Percentiles rank a stretch among this genome's conserved stretches.
These are phyloP conservation scores for Drosophila athabasca DNA, from an alignment of 1,140 invertebrate species.

Conservation along the genomic window DNA sequence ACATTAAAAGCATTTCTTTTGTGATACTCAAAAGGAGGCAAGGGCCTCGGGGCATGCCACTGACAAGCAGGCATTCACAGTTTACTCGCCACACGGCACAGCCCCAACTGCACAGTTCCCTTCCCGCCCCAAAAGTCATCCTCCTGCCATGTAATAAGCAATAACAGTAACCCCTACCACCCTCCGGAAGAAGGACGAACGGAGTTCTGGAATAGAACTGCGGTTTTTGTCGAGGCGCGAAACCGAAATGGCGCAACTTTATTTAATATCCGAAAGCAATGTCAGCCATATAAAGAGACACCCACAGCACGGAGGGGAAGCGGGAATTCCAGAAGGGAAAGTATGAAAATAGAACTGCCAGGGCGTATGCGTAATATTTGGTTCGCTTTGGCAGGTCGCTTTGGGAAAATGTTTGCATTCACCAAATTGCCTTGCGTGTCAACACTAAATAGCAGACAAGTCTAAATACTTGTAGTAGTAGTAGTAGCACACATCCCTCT, in stretches of 20 bases:
- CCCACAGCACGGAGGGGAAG: neutral
- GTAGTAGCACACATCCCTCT: neutral
- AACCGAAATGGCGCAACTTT: slow-evolving; percentile 78
- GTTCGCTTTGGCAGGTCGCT: slow-evolving; percentile 29
- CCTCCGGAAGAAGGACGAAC: neutral
- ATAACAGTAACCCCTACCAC: slow-evolving; percentile 55
- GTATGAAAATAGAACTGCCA: neutral
- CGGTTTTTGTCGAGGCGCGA: slow-evolving; percentile 65
- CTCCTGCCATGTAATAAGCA: slow-evolving; percentile 61
- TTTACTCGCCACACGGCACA: slow-evolving; percentile 55
- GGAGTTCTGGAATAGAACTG: slow-evolving; percentile 10
- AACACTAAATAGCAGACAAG: slow-evolving; percentile 81
- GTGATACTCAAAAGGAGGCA: slow-evolving; percentile 42
- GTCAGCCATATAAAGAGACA: slow-evolving; percentile 42
- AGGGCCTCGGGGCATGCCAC: slow-evolving; percentile 21
- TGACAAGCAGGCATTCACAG: slow-evolving; percentile 48
- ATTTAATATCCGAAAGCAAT: slow-evolving; percentile 71
- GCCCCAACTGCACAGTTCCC: slow-evolving; percentile 12
- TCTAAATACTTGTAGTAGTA: slow-evolving; percentile 57
- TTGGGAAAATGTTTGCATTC: slow-evolving; percentile 73
- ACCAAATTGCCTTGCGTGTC: slow-evolving; percentile 80
- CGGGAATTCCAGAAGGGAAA: no score
- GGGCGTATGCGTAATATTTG: slow-evolving; percentile 63
- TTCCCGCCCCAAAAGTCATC: no score
- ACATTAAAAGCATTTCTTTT: slow-evolving; percentile 61